Percentiles rank a stretch among this genome's conserved stretches.
phyloP scores from a whole-genome alignment of 1,140 invertebrate genomes.

The Achatina immaculata region DNA sequence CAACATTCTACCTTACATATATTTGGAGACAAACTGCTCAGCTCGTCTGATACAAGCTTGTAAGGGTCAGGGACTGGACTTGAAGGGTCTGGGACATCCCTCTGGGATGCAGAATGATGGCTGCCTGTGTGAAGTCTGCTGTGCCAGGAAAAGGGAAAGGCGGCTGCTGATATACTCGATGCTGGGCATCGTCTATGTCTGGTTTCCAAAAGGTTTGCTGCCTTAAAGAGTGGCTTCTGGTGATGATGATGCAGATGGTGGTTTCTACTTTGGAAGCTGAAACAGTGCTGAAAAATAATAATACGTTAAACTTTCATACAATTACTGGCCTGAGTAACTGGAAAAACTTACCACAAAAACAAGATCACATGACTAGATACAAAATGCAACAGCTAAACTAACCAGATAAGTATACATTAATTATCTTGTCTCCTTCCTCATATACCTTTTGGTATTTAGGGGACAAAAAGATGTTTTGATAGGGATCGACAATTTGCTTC shows the following conservation, averaged over 20 bases:
- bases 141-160: not conserved
- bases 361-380: no score
- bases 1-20: constrained; percentile 51
- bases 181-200: not conserved
- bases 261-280: not conserved
- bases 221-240: not conserved
- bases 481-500: no score
- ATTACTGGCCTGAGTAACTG: no score
- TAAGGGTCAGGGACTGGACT: constrained; percentile 80
- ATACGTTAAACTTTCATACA: no score
- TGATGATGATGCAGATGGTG: not conserved
- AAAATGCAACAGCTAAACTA: no score
- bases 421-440: no score
- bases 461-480: no score
- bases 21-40: constrained; percentile 73
- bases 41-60: constrained; percentile 84
- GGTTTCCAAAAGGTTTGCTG: not conserved
- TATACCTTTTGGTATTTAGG: no score
- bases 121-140: not conserved
- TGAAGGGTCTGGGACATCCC: not conserved
- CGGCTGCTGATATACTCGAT: not conserved
- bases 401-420: no score
- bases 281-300: not conserved
- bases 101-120: constrained; percentile 9
- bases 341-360: no score